Conservation (phyloP, 2,113 vertebrate genomes). For the Menidia beryllina region DNA sequence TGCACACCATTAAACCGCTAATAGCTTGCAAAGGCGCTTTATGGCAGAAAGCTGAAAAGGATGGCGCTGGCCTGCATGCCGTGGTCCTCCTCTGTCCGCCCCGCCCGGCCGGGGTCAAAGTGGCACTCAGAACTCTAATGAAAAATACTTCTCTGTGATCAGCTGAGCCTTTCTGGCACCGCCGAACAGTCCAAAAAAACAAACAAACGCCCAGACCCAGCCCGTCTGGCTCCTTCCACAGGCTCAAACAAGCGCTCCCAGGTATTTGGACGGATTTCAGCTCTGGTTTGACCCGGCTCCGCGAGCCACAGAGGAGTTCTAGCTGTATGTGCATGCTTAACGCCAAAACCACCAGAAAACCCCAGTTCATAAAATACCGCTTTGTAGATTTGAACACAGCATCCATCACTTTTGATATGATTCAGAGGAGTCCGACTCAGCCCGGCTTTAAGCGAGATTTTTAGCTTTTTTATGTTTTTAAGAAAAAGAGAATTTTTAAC, state of each 20-base stretch:
- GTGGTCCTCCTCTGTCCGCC: constrained; percentile 58
- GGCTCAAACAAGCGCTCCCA: constrained; percentile 53
- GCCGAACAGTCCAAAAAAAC: constrained; percentile 40
- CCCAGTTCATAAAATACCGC: constrained; percentile 69
- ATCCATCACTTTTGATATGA: constrained; percentile 76
- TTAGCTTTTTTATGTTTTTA: constrained; percentile 60
- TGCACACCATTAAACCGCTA: constrained; percentile 62
- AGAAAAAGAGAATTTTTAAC: constrained; percentile 73
- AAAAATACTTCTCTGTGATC: constrained; percentile 74
- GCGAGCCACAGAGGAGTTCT: constrained; percentile 62
- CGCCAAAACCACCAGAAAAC: constrained; percentile 70
- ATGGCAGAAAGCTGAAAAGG: constrained; percentile 58
- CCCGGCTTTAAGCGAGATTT: constrained; percentile 69
- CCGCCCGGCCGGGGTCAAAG: constrained; percentile 62
- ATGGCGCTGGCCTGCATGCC: constrained; percentile 64
- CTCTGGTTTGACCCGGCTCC: constrained; percentile 74
- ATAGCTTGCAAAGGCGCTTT: constrained; percentile 58
- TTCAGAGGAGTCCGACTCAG: constrained; percentile 71
- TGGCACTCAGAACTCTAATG: constrained; percentile 64
- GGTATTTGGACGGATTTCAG: constrained; percentile 76
- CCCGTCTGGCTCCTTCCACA: constrained; percentile 67
- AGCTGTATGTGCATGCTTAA: constrained; percentile 58
- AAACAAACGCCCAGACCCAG: constrained; percentile 50
- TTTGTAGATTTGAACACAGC: constrained; percentile 76
- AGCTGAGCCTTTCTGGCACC: constrained; percentile 63